Percentiles rank a stretch among this genome's conserved stretches.
These are phyloP conservation scores for Salvelinus namaycush DNA, from an alignment of 2,113 vertebrate species.

Conservation along the genomic window DNA sequence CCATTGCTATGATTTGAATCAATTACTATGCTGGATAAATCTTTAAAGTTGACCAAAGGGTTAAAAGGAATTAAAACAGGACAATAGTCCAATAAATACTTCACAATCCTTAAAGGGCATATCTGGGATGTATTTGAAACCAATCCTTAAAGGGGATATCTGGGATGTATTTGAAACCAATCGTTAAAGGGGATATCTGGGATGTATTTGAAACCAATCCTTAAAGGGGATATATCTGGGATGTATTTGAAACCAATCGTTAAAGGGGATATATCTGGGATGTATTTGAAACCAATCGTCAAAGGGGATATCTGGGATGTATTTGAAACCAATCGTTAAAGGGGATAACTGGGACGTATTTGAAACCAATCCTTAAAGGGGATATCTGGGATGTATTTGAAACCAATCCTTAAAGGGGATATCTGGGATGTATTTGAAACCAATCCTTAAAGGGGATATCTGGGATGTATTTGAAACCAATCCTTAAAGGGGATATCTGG, in stretches of 20 bases:
- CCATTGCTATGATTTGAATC: conserved; percentile 44
- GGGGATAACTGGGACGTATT: background rate
- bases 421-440: background rate
- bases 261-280: background rate
- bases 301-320: too few species aligned
- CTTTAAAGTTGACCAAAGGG: background rate
- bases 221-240: too few species aligned
- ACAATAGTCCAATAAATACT: background rate
- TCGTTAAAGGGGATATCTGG: too few species aligned
- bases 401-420: background rate
- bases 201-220: too few species aligned
- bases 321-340: too few species aligned
- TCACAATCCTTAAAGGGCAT: too few species aligned
- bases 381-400: too few species aligned
- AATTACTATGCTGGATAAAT: conserved; percentile 25
- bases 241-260: too few species aligned
- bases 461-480: too few species aligned
- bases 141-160: too few species aligned
- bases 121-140: too few species aligned
- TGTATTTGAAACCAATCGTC: background rate
- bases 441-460: background rate
- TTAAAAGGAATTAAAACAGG: background rate
- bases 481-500: background rate
- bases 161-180: too few species aligned
- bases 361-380: background rate